A percentile compares a stretch with the other conserved stretches of the same genome.
phyloP scores from a whole-genome alignment of 2,888 invertebrate genomes.

The Argyra leucocephala region DNA sequence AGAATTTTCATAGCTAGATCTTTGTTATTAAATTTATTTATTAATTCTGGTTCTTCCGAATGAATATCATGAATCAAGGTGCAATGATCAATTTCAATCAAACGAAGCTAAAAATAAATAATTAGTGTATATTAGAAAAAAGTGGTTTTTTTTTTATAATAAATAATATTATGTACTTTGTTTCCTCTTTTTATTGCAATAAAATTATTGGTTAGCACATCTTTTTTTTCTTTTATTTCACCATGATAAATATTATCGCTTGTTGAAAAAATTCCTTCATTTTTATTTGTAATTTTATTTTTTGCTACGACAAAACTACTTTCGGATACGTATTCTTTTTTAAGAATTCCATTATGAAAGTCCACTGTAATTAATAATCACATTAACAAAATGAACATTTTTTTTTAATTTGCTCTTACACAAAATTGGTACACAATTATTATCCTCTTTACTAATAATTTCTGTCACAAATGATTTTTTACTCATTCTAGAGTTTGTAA shows the following conservation, averaged over 20 bases:
- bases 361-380: slow-evolving; percentile 28
- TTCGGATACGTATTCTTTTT: slow-evolving; percentile 23
- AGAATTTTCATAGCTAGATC: slow-evolving; percentile 25
- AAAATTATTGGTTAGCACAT: slow-evolving; percentile 30
- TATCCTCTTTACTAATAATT: not conserved
- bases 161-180: slow-evolving; percentile 26
- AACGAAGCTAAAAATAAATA: slow-evolving; percentile 24
- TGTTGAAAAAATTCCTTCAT: slow-evolving; percentile 30
- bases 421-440: not conserved
- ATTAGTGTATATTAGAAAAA: not conserved
- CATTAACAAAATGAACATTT: not conserved
- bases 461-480: too few relatives aligned
- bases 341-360: slow-evolving; percentile 38
- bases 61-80: slow-evolving; percentile 15
- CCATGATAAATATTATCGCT: slow-evolving; percentile 33
- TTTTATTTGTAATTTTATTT: slow-evolving; percentile 17
- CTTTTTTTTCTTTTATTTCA: slow-evolving; percentile 18
- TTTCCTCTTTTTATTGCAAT: slow-evolving; percentile 35
- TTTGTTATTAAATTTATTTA: slow-evolving; percentile 24
- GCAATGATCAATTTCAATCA: slow-evolving; percentile 19
- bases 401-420: not conserved
- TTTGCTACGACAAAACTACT: slow-evolving; percentile 27
- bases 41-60: not conserved
- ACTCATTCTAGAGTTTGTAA: too few relatives aligned
- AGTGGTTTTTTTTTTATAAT: not conserved